Base-by-base conservation (phyloP, 2,888 invertebrate species). In the Harmothoe impar region DNA sequence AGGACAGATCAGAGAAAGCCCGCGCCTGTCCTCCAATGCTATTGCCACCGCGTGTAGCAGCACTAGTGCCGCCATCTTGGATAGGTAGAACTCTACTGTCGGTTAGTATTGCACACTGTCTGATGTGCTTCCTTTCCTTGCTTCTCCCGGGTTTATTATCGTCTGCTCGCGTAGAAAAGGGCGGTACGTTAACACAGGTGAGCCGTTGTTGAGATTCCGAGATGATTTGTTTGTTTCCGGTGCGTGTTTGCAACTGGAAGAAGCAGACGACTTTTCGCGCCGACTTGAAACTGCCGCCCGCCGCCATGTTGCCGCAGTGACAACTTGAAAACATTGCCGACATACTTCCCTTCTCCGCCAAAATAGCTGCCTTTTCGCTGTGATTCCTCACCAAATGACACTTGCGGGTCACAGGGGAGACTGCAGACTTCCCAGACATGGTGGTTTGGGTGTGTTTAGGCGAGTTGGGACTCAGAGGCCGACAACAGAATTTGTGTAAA, bases 281-380 rank as follows among this genome's bases (percentile, higher is more conserved):
- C 81, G 20, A 81, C 29, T 86, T 86, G 54, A 86, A 86, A 86
- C 52, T 86, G 86, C 86, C 86, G 86, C 86, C 86, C 52, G 54
- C 86, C 86, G 86, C 86, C 86, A 86, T 86, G 54, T 86, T 86
- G 86, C 52, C 33, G 23, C 17, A 52, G 86, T 86, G 86, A 86
- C 86, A 86, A 56, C 52, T 86, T 86, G 86, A 86, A 86, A 86
- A 86, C 86, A 86, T 56, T 86, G 81, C 81, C 20, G n/a, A 43
- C n/a, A 81, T 25, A 33, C 43, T n/a, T 43, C 43, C 20, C 12
- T 33, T 43, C 35, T 81, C n/a, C 33, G 15, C 81, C 81, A 15
- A 43, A 81, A 35, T 81, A 35, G 17, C 35, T 20, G 1, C 17
- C 0, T 23, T 35, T 35, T 43, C 5, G 0, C 20, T 17, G 81